Base-by-base conservation (phyloP, 2,888 invertebrate species). In the Craniophora ligustri region DNA sequence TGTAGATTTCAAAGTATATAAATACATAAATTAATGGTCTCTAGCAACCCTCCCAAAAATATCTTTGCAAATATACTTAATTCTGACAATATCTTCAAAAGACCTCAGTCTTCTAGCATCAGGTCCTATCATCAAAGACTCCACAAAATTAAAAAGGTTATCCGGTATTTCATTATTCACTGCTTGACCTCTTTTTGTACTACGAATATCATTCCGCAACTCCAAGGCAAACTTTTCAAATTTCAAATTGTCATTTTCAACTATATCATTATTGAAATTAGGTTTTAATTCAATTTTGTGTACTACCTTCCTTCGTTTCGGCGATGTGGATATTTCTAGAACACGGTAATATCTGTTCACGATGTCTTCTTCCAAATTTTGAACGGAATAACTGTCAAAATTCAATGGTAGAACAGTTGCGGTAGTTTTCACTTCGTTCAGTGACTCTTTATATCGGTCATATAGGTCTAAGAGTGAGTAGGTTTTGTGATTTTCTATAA, bases 171-270 rank as follows among this genome's bases (percentile, higher is more conserved):
- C 35, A 1, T n/a, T 7, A 1, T 19, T 6, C n/a, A n/a, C n/a
- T n/a, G n/a, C 6, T 5, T 13, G 3, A n/a, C 6, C 6, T 3
- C 2, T 23, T 4, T 7, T 13, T 39, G 19, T n/a, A 63, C 63
- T 21, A 36, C 7, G 26, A 64, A 36, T 18, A 13, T 47, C 46
- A 2, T 10, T 31, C 5, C 31, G 63, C 14, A 60, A 1, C n/a
- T 60, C 59, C 16, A 63, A 60, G 16, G 59, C 59, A 1, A 55
- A 1, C 16, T 47, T 63, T 4, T 60, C 59, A 1, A 18, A 14
- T 36, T 55, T 36, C 0, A 47, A 31, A 5, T 31, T 30, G n/a
- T 63, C 59, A 2, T 31, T 31, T n/a, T 55, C 39, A 5, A 30
- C n/a, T 0, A 47, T 14, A 3, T 38, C 46, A 6, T 21, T 23